Evolutionary conservation across 1,140 invertebrate genomes (phyloP).

Genomic region (Halictus rubicundus): DNA sequence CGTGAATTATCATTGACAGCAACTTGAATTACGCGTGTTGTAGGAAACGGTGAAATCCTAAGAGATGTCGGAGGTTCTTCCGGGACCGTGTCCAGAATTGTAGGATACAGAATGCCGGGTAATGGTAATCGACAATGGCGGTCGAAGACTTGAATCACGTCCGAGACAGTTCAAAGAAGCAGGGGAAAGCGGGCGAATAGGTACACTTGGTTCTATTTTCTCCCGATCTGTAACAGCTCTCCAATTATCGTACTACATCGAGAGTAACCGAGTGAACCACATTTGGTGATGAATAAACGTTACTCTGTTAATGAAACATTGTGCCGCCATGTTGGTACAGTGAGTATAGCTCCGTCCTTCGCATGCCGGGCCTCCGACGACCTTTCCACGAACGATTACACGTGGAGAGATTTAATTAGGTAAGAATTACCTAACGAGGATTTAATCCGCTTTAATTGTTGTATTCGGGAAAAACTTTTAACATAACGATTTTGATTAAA

Average conservation of each 20-base stretch:
- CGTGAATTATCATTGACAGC: too few species aligned
- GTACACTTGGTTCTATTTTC: neutral
- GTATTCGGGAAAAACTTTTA: too few species aligned
- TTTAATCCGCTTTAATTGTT: too few species aligned
- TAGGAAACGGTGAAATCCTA: neutral
- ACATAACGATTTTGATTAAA: too few species aligned
- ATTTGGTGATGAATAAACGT: neutral
- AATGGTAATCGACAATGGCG: neutral
- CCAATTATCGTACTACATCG: neutral
- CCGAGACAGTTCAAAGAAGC: neutral
- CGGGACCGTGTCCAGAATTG: neutral
- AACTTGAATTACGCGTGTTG: neutral
- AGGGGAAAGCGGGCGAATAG: neutral
- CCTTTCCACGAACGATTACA: too few species aligned
- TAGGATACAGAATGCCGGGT: too few species aligned
- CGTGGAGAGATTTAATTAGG: too few species aligned
- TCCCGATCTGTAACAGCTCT: neutral
- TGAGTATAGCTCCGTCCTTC: neutral
- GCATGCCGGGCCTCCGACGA: too few species aligned
- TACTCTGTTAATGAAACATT: neutral
- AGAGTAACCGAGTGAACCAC: neutral
- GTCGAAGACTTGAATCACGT: neutral
- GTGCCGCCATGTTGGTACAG: neutral
- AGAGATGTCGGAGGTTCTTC: too few species aligned
- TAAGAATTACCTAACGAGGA: too few species aligned